Conservation (phyloP, 2,797 vertebrate genomes). For the Ctenosaura bakeri region DNA sequence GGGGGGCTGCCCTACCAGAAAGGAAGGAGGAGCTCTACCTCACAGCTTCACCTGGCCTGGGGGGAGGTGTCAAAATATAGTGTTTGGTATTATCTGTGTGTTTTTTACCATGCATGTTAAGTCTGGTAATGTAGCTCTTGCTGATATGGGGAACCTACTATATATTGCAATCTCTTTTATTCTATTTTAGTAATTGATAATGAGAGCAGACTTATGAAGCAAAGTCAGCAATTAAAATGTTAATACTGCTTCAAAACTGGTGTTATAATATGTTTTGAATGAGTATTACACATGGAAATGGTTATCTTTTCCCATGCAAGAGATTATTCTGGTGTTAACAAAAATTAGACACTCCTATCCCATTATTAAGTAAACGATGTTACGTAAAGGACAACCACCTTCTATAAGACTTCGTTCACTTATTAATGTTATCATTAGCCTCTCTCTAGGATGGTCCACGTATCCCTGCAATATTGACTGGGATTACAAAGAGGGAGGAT, state of each 20-base stretch:
- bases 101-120: no score
- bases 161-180: constrained; percentile 6
- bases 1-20: no score
- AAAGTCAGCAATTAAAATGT: not conserved
- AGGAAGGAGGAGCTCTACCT: no score
- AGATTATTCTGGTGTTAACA: not conserved
- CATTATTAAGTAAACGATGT: not conserved
- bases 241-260: not conserved
- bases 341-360: not conserved
- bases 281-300: not conserved
- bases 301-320: not conserved
- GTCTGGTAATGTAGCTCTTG: no score
- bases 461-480: not conserved
- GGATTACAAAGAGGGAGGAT: not conserved
- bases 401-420: not conserved
- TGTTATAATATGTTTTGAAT: not conserved
- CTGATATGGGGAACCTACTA: no score
- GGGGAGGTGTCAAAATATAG: no score
- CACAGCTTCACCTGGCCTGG: no score
- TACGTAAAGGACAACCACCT: not conserved
- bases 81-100: no score
- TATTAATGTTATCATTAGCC: not conserved
- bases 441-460: not conserved
- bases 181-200: not conserved
- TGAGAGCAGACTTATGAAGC: not conserved